These are phyloP conservation scores for Zaprionus camerounensis DNA, from an alignment of 1,140 invertebrate genomes.

Conservation along the genomic window DNA sequence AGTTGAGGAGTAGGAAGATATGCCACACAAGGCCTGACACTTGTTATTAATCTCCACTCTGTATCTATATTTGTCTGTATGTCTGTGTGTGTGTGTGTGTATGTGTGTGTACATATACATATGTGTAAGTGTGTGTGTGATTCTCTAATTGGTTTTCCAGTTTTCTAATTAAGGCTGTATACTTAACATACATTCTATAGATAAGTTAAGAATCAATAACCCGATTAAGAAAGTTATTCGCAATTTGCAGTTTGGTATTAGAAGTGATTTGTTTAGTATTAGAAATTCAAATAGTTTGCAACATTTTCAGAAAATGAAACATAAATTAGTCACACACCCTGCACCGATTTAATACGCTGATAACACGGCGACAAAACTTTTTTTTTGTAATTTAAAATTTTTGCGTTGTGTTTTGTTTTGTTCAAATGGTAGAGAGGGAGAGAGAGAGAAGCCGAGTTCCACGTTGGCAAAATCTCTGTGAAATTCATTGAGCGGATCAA, in stretches of 20 bases:
- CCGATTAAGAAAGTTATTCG: not conserved
- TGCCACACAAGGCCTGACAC: not conserved
- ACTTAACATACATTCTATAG: not conserved
- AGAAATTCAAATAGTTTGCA: not conserved
- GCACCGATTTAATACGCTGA: not conserved
- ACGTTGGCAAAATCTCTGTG: conserved; percentile 35
- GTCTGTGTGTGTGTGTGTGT: no score
- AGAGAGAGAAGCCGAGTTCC: not conserved
- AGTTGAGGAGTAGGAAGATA: not conserved
- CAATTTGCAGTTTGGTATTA: not conserved
- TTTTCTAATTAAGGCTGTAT: not conserved
- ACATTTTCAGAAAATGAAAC: not conserved
- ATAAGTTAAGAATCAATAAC: not conserved
- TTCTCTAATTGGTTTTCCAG: not conserved
- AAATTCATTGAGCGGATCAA: conserved; percentile 44
- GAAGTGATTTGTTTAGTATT: not conserved
- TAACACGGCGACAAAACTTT: no score
- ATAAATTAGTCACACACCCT: not conserved
- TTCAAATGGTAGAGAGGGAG: not conserved
- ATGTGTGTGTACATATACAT: no score
- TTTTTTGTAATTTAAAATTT: not conserved
- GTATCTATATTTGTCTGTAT: no score
- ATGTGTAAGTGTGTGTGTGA: not conserved
- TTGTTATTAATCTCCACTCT: not conserved
- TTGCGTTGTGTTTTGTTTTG: not conserved